These are phyloP conservation scores for Coelinius sp. DNA, from an alignment of 2,888 invertebrate species.

Conservation along the genomic window DNA sequence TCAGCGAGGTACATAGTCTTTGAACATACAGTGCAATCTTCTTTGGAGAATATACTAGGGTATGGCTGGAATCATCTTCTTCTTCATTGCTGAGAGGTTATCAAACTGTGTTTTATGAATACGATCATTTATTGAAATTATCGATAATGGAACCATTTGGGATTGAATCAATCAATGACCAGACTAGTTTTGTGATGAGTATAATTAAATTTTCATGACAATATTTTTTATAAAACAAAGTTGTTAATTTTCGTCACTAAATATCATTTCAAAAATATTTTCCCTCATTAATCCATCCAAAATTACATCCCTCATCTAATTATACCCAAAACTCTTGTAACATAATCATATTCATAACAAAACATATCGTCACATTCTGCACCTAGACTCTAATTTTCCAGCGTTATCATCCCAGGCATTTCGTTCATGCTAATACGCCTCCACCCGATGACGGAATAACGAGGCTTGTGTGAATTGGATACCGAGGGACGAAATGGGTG, in stretches of 20 bases:
- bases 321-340: neutral
- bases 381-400: neutral
- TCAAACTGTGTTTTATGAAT: slow-evolving; percentile 8
- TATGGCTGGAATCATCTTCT: neutral
- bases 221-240: too few relatives aligned
- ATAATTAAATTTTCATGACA: too few relatives aligned
- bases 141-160: too few relatives aligned
- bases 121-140: neutral
- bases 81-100: slow-evolving; percentile 7
- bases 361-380: neutral
- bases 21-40: slow-evolving; percentile 1
- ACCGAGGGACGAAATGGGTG: slow-evolving; percentile 47
- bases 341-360: neutral
- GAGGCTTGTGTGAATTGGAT: slow-evolving; percentile 47
- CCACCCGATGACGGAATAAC: slow-evolving; percentile 42
- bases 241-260: neutral
- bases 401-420: neutral
- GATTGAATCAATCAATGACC: too few relatives aligned
- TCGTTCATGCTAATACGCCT: slow-evolving; percentile 20
- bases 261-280: neutral
- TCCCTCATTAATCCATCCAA: neutral
- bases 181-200: too few relatives aligned
- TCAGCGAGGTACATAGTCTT: neutral
- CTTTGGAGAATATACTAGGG: neutral
- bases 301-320: neutral